Evolutionary conservation across 2,888 invertebrate genomes (phyloP).

Genomic region (Platynereis dumerilii): DNA sequence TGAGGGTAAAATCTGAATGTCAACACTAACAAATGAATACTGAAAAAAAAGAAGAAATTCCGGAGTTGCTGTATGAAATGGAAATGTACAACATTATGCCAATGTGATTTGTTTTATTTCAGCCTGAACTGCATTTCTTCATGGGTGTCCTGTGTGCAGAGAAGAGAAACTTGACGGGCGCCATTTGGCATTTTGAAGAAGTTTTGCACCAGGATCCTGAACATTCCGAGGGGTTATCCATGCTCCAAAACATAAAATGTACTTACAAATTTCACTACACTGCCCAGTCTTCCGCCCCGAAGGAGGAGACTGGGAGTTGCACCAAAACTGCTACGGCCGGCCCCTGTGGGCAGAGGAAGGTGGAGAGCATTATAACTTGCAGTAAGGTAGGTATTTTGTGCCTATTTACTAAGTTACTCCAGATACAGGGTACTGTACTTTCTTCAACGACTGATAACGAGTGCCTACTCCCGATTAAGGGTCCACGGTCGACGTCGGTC

Average conservation of each 20-base stretch:
- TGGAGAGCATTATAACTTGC: conserved; percentile 19
- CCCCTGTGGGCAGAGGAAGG: conserved; percentile 38
- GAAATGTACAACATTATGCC: no score
- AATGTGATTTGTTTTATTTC: not conserved
- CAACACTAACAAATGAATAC: no score
- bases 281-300: conserved; percentile 42
- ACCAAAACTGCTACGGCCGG: conserved; percentile 33
- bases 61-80: no score
- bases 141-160: conserved; percentile 72
- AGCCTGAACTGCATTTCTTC: conserved; percentile 77
- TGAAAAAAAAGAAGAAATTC: no score
- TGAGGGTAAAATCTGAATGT: no score
- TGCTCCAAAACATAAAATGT: conserved; percentile 57
- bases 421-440: no score
- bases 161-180: conserved; percentile 67
- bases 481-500: no score
- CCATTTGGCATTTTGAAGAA: conserved; percentile 57
- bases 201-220: conserved; percentile 55
- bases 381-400: no score
- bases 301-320: conserved; percentile 35
- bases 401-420: no score
- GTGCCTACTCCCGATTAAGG: no score
- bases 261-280: conserved; percentile 54
- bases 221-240: conserved; percentile 49
- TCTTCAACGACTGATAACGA: no score